Conservation (phyloP, 2,888 invertebrate species). For the Idaea straminata region DNA sequence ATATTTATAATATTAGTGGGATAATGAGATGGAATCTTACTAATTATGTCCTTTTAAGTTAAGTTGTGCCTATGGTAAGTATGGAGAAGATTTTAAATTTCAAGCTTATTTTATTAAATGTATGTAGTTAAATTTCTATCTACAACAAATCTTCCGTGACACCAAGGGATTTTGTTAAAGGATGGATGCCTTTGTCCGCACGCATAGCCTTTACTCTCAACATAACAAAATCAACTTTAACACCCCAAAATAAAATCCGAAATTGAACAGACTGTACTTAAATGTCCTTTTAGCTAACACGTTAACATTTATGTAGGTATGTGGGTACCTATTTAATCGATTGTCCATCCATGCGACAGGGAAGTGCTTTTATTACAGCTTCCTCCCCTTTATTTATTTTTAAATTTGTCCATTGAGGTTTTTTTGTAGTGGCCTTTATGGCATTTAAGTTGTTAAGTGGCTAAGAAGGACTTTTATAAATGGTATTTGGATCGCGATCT, state of each 20-base stretch:
- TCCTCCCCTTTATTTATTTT: slow-evolving; percentile 71
- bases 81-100: too few relatives aligned
- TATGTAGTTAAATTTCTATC: background rate
- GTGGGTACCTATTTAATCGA: slow-evolving; percentile 60
- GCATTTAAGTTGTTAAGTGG: slow-evolving; percentile 36
- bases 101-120: too few relatives aligned
- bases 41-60: too few relatives aligned
- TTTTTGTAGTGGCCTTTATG: slow-evolving; percentile 38
- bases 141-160: slow-evolving; percentile 7
- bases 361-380: slow-evolving; percentile 71
- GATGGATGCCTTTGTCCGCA: slow-evolving; percentile 22
- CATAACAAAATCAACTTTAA: slow-evolving; percentile 19
- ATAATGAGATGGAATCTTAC: too few relatives aligned
- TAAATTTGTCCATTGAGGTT: slow-evolving; percentile 51
- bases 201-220: slow-evolving; percentile 10
- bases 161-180: slow-evolving; percentile 19
- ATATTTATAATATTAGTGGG: too few relatives aligned
- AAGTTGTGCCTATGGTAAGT: too few relatives aligned
- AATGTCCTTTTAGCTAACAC: slow-evolving; percentile 6
- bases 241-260: slow-evolving; percentile 18
- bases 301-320: slow-evolving; percentile 19
- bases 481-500: slow-evolving; percentile 23
- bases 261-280: slow-evolving; percentile 6
- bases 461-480: slow-evolving; percentile 34
- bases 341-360: slow-evolving; percentile 66